Base-by-base conservation (phyloP, 2,888 invertebrate genomes). In the Miltochrista miniata region DNA sequence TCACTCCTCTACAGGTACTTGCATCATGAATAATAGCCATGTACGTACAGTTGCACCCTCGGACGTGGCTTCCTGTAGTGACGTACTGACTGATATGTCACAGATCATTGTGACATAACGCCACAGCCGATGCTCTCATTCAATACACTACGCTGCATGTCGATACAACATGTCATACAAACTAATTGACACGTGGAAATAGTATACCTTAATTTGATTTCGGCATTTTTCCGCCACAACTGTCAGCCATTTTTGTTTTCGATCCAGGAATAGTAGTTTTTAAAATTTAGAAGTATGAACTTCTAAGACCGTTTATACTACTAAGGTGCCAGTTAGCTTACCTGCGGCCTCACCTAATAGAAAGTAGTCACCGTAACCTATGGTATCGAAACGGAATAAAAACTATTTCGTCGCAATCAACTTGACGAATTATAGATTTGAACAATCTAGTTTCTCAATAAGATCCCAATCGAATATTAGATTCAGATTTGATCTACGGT, bases 131-230 rank as follows among this genome's bases (percentile, higher is more conserved):
- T 31, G 33, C 34, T 43, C 34, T 11, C 12, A 34, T 31, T 15
- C 15, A 14, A 33, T 24, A 24, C 18, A 24, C 12, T 35, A 35
- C 34, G 59, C 57, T 18, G 11, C 72, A 69, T 73, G 79, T 79
- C 83, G 70, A 79, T 81, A 81, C 18, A 79, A 76, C 79, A 76
- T 72, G 81, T 84, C 80, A 74, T 72, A 72, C 54, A 63, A 64
- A 71, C 74, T 75, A 74, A 73, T 67, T 79, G 85, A 85, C 85
- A 76, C 54, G 74, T 74, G 85, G 83, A 85, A 87, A 86, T 86
- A 82, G 81, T 83, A 76, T 83, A 81, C 81, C 77, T 81, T 83
- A 85, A 86, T 87, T 84, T 81, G 81, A 87, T 84, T 82, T 75
- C 65, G 68, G 48, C 59, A 61, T 64, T 60, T n/a, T 75, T 74